A percentile compares a stretch with the other conserved stretches of the same genome.
Conservation (phyloP, 2,113 vertebrate species). For the Anarrhichthys ocellatus region DNA sequence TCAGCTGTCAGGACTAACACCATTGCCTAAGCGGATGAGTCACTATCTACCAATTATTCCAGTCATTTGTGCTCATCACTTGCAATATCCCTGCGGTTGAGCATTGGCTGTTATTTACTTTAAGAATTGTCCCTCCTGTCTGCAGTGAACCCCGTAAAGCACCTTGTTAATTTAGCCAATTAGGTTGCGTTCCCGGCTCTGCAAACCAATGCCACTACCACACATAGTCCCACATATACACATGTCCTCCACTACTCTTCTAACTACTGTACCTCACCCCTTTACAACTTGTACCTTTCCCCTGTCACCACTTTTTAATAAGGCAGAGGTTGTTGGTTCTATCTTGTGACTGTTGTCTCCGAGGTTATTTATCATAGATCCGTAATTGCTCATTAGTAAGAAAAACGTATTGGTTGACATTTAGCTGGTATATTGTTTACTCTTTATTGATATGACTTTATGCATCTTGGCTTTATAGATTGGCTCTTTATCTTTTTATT, state of each 20-base stretch:
- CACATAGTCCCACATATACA: neutral
- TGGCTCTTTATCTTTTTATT: neutral
- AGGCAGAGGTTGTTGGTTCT: neutral
- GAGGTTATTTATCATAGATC: neutral
- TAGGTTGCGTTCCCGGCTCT: conserved; percentile 13
- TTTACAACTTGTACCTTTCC: neutral
- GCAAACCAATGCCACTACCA: neutral
- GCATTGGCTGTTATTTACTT: conserved; percentile 59
- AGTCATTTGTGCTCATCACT: conserved; percentile 66
- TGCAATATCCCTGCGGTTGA: conserved; percentile 49
- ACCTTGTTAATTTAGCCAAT: conserved; percentile 54
- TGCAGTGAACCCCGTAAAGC: conserved; percentile 42
- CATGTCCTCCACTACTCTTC: neutral
- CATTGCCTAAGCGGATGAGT: conserved; percentile 59
- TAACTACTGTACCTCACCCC: neutral
- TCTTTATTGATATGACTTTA: neutral
- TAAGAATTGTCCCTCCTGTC: conserved; percentile 12
- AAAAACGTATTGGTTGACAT: neutral
- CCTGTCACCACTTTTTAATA: neutral
- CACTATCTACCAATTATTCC: conserved; percentile 72
- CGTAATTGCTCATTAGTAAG: neutral
- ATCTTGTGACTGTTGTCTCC: neutral
- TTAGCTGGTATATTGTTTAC: neutral
- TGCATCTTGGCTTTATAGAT: neutral
- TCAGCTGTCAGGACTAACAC: conserved; percentile 57